phyloP scores from a whole-genome alignment of 2,113 vertebrate species.

The rat (Rattus norvegicus) region GRCr8 NC_086031.1:35101501-35102000 shows the following conservation, averaged over 20 bases:
- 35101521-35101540: neutral
- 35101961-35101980: constrained; percentile 74
- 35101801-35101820: neutral
- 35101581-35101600: neutral
- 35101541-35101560: neutral
- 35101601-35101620: neutral
- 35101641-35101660: neutral
- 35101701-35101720: neutral
- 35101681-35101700: neutral
- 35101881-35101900: neutral
- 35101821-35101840: neutral
- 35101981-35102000: constrained; percentile 77
- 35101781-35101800: neutral
- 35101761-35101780: neutral
- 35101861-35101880: neutral
- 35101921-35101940: neutral
- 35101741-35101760: neutral
- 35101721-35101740: neutral
- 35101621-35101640: neutral
- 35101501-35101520: neutral
- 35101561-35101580: neutral
- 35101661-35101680: neutral
- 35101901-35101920: neutral
- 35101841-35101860: neutral
- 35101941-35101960: constrained; percentile 11